A percentile compares a stretch with the other conserved stretches of the same genome.
Conservation (phyloP, 64 coral and sea anemone species). For the Astreopora myriophthalma region DNA sequence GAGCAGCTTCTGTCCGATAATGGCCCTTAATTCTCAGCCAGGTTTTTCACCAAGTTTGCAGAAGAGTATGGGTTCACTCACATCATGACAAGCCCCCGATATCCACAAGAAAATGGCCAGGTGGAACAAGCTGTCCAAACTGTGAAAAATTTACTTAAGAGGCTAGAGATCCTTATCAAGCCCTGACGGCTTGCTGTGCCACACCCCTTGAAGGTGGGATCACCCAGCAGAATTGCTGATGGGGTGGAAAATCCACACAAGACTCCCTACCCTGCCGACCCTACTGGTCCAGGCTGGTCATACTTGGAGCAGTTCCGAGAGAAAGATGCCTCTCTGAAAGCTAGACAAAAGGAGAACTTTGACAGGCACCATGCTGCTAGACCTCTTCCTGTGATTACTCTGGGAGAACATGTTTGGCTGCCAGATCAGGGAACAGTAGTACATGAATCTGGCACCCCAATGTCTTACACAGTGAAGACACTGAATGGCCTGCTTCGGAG, state of each 20-base stretch:
- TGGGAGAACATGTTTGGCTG: neutral
- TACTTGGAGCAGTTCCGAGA: constrained; percentile 36
- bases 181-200: no score
- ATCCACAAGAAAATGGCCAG: no score
- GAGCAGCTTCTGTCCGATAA: no score
- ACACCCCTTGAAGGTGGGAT: no score
- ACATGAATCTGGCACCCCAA: neutral
- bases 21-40: no score
- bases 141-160: no score
- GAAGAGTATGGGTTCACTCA: no score
- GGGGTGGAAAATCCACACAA: constrained; percentile 56
- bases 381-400: neutral
- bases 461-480: neutral
- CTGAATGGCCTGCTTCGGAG: neutral
- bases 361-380: neutral
- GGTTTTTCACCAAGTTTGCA: no score
- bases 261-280: constrained; percentile 12
- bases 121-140: no score
- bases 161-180: no score
- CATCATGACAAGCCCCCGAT: no score
- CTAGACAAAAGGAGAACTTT: constrained; percentile 22
- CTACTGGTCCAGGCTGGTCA: constrained; percentile 30
- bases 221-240: no score
- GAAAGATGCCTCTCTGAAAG: constrained; percentile 53
- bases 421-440: neutral